These are phyloP conservation scores for Sminthurides aquaticus DNA, from an alignment of 2,888 invertebrate genomes.

Conservation along the genomic window DNA sequence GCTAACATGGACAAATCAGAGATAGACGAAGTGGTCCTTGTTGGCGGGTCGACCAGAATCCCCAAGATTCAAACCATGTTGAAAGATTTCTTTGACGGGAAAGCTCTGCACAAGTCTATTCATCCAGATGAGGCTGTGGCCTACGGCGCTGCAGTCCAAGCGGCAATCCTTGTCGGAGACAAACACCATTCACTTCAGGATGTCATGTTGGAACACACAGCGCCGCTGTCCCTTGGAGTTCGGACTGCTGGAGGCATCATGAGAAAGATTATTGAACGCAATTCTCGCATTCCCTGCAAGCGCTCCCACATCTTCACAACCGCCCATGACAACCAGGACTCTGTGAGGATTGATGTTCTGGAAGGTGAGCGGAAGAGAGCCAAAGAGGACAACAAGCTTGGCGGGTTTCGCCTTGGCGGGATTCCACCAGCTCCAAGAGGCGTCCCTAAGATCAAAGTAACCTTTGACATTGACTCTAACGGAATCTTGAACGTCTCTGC, in stretches of 20 bases:
- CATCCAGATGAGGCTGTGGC: conserved; percentile 98
- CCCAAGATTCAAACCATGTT: conserved; percentile 95
- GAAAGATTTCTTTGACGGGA: conserved; percentile 87
- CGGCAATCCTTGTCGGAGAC: conserved; percentile 83
- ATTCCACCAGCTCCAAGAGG: conserved; percentile 80
- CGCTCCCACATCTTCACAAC: conserved; percentile 76
- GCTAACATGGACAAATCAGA: conserved; percentile 50
- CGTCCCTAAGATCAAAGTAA: conserved; percentile 53
- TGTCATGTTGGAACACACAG: conserved; percentile 72
- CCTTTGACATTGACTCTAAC: conserved; percentile 70
- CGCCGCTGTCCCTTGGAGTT: conserved; percentile 54
- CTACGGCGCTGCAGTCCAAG: conserved; percentile 93
- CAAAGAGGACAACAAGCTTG: conserved; percentile 74
- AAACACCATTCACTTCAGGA: conserved; percentile 57
- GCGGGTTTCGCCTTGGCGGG: conserved; percentile 51
- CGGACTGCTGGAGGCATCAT: conserved; percentile 59
- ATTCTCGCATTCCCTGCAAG: conserved; percentile 68
- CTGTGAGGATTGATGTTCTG: conserved; percentile 72
- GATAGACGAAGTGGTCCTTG: conserved; percentile 55
- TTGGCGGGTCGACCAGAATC: conserved; percentile 95
- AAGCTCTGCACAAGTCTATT: conserved; percentile 86
- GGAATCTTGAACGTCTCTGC: conserved; percentile 58
- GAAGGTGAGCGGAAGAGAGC: conserved; percentile 82
- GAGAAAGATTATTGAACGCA: conserved; percentile 75
- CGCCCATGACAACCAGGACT: conserved; percentile 84